Conservation (phyloP, 2,797 vertebrate genomes). For the Linurgus olivaceus region DNA sequence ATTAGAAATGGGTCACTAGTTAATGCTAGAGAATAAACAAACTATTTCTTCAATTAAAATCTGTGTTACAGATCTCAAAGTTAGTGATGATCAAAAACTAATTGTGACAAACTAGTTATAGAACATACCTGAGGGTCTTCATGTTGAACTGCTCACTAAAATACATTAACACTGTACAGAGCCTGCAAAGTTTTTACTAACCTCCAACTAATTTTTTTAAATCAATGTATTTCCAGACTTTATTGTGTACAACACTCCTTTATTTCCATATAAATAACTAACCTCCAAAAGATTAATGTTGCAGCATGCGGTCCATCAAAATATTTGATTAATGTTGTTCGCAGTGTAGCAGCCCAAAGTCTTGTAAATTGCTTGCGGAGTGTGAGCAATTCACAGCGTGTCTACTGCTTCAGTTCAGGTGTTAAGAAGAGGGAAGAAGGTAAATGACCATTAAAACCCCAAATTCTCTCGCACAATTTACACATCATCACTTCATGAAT, state of each 20-base stretch:
- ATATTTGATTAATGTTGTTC: neutral
- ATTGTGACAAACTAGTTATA: neutral
- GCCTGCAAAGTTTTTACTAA: neutral
- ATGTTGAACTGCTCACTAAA: neutral
- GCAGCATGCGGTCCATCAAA: neutral
- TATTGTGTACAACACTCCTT: neutral
- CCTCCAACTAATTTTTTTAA: neutral
- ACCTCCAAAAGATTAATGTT: constrained; percentile 1
- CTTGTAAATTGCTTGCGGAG: neutral
- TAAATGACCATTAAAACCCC: neutral
- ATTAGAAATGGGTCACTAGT: neutral
- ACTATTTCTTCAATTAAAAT: neutral
- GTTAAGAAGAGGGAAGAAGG: neutral
- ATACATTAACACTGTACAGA: neutral
- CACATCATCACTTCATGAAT: neutral
- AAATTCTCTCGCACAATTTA: neutral
- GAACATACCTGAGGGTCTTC: neutral
- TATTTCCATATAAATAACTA: neutral
- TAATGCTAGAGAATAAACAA: neutral
- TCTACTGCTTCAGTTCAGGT: neutral
- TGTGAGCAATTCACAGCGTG: neutral
- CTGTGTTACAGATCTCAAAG: neutral
- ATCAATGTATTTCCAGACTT: neutral
- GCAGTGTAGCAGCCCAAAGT: neutral
- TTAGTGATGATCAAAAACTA: neutral